Evolutionary conservation across 2,113 vertebrate species (phyloP).

Genomic region (Larimichthys polyactis): DNA sequence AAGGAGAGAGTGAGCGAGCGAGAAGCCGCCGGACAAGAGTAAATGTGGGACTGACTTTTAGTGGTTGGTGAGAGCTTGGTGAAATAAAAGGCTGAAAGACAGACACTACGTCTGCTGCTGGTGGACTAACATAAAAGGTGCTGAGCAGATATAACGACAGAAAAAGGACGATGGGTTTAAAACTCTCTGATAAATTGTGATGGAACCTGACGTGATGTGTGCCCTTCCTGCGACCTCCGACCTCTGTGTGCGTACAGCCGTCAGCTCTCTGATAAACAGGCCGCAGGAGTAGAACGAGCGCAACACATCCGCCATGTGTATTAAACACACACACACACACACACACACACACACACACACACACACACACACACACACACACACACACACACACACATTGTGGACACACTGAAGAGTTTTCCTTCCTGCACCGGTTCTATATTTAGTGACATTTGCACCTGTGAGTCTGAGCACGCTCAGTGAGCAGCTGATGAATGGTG

Average conservation of each 20-base stretch:
- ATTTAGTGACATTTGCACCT: conserved; percentile 73
- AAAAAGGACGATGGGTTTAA: too few relatives aligned
- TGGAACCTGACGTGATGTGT: too few relatives aligned
- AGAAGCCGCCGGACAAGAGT: too few relatives aligned
- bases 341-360: not conserved
- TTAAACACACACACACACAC: not conserved
- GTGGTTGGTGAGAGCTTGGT: too few relatives aligned
- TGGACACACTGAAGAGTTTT: conserved; percentile 52
- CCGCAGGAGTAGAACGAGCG: not conserved
- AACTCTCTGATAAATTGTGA: too few relatives aligned
- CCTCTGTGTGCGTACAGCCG: not conserved
- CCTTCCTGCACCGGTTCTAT: conserved; percentile 71
- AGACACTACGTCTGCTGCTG: too few relatives aligned
- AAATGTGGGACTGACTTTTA: too few relatives aligned
- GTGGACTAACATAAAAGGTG: too few relatives aligned
- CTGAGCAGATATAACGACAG: too few relatives aligned
- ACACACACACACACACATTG: not conserved
- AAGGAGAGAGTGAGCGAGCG: too few relatives aligned
- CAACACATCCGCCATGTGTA: not conserved
- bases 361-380: conserved; percentile 3
- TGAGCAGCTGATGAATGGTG: conserved; percentile 54
- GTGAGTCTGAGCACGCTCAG: conserved; percentile 62
- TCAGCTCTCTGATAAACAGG: conserved; percentile 22
- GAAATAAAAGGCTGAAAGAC: too few relatives aligned
- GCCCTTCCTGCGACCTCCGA: conserved; percentile 25